phyloP scores from a whole-genome alignment of 2,888 invertebrate genomes.

The Andrena fulva region DNA sequence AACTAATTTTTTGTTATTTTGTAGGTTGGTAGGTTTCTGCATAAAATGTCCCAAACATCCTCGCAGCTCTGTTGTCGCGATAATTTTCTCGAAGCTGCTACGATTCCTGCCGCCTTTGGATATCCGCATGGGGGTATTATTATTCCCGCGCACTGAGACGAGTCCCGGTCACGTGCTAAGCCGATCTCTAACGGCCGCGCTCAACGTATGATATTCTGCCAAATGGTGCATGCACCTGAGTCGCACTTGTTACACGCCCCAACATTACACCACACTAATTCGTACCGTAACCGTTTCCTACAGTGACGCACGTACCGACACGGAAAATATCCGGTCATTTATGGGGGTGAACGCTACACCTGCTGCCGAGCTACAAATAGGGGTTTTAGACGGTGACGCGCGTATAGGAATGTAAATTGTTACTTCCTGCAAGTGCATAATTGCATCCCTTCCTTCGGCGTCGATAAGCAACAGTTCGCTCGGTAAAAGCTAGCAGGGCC shows the following conservation, averaged over 20 bases:
- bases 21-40: too few species aligned
- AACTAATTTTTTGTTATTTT: too few species aligned
- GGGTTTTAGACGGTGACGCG: constrained; percentile 67
- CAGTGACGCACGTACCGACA: constrained; percentile 75
- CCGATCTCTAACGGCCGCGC: constrained; percentile 65
- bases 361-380: constrained; percentile 57
- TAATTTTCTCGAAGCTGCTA: background rate
- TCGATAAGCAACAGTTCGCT: constrained; percentile 16
- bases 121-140: constrained; percentile 13
- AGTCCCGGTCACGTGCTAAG: constrained; percentile 68
- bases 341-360: constrained; percentile 72
- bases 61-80: background rate
- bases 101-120: constrained; percentile 13
- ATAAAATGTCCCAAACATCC: background rate
- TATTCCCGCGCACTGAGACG: constrained; percentile 34
- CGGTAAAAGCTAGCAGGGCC: constrained; percentile 29
- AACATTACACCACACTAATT: constrained; percentile 74
- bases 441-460: constrained; percentile 30
- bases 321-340: constrained; percentile 76
- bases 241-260: constrained; percentile 77
- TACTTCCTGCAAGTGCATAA: constrained; percentile 55
- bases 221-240: constrained; percentile 72
- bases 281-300: constrained; percentile 69
- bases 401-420: constrained; percentile 67
- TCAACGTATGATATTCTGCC: constrained; percentile 55